Evolutionary conservation across 2,113 vertebrate genomes (phyloP).

Genomic region (Corapipo altera): DNA sequence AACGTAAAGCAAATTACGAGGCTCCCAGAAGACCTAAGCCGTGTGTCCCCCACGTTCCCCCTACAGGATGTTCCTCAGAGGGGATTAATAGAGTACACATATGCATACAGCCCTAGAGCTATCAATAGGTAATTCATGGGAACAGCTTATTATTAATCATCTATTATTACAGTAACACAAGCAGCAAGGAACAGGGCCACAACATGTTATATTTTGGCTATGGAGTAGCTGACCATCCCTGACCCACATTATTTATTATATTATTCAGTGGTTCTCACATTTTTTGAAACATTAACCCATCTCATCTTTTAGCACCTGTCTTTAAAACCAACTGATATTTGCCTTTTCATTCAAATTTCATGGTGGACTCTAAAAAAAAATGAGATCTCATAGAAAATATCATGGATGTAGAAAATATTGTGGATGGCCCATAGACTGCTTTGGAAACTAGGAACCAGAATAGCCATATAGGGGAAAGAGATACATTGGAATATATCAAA

Average conservation of each 20-base stretch:
- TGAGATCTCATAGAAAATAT: neutral
- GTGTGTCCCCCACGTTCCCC: neutral
- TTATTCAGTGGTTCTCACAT: accelerated
- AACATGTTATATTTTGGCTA: neutral
- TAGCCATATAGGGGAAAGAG: neutral
- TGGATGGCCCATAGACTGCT: neutral
- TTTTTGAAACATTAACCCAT: accelerated
- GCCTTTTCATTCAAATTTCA: neutral
- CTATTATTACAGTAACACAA: neutral
- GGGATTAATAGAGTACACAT: neutral
- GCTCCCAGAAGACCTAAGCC: neutral
- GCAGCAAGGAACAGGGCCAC: neutral
- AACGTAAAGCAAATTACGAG: neutral
- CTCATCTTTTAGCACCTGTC: neutral
- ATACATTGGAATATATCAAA: neutral
- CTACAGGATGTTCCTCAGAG: neutral
- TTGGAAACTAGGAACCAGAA: neutral
- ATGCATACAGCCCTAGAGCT: neutral
- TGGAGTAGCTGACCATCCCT: neutral
- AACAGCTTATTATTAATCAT: neutral
- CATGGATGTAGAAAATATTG: neutral
- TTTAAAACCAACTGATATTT: neutral
- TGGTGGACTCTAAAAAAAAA: neutral
- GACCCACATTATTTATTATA: neutral
- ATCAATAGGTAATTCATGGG: neutral